Base-by-base conservation (phyloP, 2,797 vertebrate genomes). In the Amphiprion clarkii region DNA sequence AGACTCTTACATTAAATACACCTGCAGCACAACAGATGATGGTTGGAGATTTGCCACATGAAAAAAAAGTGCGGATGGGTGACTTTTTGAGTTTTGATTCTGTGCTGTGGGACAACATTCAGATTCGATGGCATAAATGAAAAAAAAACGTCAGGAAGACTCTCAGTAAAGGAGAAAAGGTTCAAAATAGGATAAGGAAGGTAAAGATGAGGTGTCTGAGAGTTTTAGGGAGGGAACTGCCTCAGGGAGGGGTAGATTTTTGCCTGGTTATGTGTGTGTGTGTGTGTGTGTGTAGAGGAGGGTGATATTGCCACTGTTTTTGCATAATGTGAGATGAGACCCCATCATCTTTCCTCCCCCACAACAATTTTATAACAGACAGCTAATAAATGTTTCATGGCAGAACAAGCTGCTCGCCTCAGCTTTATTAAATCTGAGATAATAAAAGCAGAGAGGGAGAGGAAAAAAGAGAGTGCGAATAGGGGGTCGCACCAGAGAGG, bases 351-450 rank as follows among this genome's bases (percentile, higher is more conserved):
- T 92, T 86, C 91, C 92, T 93, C 92, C 92, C 92, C 95, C 94
- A 95, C 96, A 95, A 95, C 95, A 96, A 96, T 97, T 96, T 97
- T 96, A 97, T 97, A 97, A 97, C 95, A 96, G 95, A 90, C 95
- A 92, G 95, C 96, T 97, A 97, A 97, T 97, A 97, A 96, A 97
- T 97, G 96, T 97, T 97, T 97, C 96, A 97, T 97, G 96, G 95
- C 94, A 95, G 95, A 95, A 96, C 94, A 96, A 95, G 95, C 95
- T 95, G 95, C 95, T 95, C 92, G 94, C 93, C 93, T 95, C 91
- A 90, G 94, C 95, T 96, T 97, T 97, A 97, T 97, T 96, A 96
- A 96, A 96, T 96, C 96, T 95, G 95, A 93, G 95, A 97, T 97
- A 96, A 96, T 95, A 95, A 96, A 96, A 94, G 95, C 94, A 95